Evolutionary conservation across 2,797 vertebrate genomes (phyloP), one percentile per base, ranked within the genome.

Genomic region (Acanthopagrus latus): DNA sequence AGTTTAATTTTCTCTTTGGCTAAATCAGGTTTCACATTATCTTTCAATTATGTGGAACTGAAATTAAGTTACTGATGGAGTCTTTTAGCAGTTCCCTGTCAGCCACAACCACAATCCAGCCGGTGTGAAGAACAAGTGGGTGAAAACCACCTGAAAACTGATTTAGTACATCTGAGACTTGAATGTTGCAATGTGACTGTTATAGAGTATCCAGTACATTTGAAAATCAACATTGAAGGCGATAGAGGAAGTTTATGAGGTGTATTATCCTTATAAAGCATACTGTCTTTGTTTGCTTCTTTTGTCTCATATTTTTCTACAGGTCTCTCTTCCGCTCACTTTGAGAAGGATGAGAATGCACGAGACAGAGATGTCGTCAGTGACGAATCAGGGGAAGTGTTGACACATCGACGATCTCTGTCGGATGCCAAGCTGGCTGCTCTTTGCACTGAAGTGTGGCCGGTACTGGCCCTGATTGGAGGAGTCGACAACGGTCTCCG

Each of bases 401-500:
- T 72, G 48, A 64, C 76, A 9, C 91, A 88, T 44, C 88, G 87
- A 7, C 87, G 90, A 0, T 83, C 78, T 1, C 84, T 96, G 76
- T 93, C 95, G 0, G 95, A 96, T 13, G 65, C 89, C 21, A 96
- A 96, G 85, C 93, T 96, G 21, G 73, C 84, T 10, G 84, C 93
- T 73, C 89, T 96, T 48, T 96, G 95, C 84, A 81, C 79, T 1
- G 93, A 96, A 43, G 95, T 96, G 50, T 96, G 96, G 96, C 96
- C 96, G 0, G 95, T 95, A 1, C 89, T 96, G 84, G 95, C 95
- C 6, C 74, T 96, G 79, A 95, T 96, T 2, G 95, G 96, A 59
- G 96, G 96, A 14, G 95, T 96, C 56, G 96, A 96, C 86, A 88
- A 93, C 0, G 96, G 96, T 14, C 94, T 96, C 17, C 91, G 96